These are phyloP conservation scores for Aphelocoma coerulescens DNA, from an alignment of 2,113 vertebrate species.

Conservation along the genomic window DNA sequence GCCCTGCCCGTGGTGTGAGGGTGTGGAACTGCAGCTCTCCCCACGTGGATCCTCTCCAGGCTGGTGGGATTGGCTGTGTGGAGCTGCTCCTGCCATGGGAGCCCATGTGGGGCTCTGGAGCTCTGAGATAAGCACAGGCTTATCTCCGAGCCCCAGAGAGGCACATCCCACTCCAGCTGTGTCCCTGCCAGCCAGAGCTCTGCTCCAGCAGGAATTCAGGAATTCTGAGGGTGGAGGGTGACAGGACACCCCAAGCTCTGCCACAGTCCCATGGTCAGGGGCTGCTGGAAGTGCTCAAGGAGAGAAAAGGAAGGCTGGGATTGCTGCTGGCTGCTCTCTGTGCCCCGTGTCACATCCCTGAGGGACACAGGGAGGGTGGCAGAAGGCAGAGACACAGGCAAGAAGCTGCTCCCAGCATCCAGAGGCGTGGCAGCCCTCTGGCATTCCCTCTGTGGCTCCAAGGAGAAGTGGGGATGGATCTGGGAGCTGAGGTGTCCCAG, in stretches of 20 bases:
- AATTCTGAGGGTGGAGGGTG: not conserved
- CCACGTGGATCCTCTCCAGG: accelerated
- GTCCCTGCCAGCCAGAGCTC: not conserved
- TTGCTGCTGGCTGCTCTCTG: not conserved
- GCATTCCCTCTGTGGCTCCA: not conserved
- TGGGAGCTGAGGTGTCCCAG: not conserved
- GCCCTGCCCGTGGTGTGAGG: accelerated
- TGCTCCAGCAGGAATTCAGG: not conserved
- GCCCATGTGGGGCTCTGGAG: not conserved
- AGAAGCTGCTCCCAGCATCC: not conserved
- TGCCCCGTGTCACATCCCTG: accelerated
- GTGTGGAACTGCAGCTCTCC: not conserved
- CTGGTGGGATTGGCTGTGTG: not conserved
- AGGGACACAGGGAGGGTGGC: not conserved
- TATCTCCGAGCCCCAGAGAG: not conserved
- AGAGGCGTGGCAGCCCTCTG: not conserved
- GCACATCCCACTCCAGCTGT: not conserved
- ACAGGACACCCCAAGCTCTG: not conserved
- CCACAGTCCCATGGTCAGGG: accelerated
- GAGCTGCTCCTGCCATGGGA: not conserved
- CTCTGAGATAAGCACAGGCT: not conserved
- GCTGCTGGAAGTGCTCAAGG: not conserved
- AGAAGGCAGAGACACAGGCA: not conserved
- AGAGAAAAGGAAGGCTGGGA: accelerated
- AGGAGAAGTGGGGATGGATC: accelerated